These are phyloP conservation scores for Calliphora vicina DNA, from an alignment of 1,140 invertebrate genomes.

Conservation along the genomic window DNA sequence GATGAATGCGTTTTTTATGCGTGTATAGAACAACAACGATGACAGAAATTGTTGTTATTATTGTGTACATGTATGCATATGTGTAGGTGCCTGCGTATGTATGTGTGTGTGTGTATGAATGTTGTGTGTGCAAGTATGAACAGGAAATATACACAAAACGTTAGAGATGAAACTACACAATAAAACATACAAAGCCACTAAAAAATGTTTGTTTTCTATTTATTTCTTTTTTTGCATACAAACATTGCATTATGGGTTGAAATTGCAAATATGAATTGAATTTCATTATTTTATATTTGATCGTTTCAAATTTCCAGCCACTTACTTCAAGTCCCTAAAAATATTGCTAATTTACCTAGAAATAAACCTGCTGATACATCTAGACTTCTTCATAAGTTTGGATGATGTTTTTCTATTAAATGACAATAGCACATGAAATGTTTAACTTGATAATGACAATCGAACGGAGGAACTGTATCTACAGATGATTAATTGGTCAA, in stretches of 20 bases:
- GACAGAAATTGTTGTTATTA: slow-evolving; percentile 17
- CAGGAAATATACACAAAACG: slow-evolving; percentile 18
- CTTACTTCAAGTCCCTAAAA: too few species aligned
- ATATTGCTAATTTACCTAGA: too few species aligned
- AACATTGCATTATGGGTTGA: neutral
- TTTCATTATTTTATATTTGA: too few species aligned
- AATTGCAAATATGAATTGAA: too few species aligned
- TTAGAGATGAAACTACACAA: slow-evolving; percentile 28
- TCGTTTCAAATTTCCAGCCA: too few species aligned
- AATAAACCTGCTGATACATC: too few species aligned
- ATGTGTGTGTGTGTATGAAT: neutral
- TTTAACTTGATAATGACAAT: too few species aligned
- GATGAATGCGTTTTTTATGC: slow-evolving; percentile 21
- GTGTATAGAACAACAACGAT: slow-evolving; percentile 26
- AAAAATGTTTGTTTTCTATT: slow-evolving; percentile 5
- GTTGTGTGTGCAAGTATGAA: neutral
- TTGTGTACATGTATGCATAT: neutral
- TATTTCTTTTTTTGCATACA: neutral
- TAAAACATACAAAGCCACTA: slow-evolving; percentile 9
- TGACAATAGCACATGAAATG: too few species aligned
- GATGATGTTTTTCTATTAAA: too few species aligned
- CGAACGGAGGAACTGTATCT: too few species aligned
- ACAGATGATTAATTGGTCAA: too few species aligned
- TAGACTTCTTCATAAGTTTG: too few species aligned
- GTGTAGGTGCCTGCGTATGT: neutral